These are phyloP conservation scores for Bombus confusus DNA, from an alignment of 1,140 invertebrate genomes.

Conservation along the genomic window DNA sequence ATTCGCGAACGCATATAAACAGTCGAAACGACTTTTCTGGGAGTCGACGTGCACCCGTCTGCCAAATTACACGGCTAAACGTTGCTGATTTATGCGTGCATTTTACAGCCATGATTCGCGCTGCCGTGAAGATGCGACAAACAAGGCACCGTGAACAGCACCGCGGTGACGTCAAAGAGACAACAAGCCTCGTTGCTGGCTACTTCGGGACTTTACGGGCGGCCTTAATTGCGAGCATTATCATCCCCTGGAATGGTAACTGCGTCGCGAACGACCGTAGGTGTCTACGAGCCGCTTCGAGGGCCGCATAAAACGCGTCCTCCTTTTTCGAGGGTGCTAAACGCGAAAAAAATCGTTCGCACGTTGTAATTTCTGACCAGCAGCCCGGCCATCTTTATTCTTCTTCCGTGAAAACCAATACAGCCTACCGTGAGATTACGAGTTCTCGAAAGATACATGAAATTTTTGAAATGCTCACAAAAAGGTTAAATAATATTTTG, in stretches of 20 bases:
- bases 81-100: constrained; percentile 78
- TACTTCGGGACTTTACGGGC: constrained; percentile 32
- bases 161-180: constrained; percentile 42
- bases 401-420: constrained; percentile 35
- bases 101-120: constrained; percentile 61
- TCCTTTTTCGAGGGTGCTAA: constrained; percentile 35
- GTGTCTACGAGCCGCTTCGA: constrained; percentile 40
- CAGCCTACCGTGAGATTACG: neutral
- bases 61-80: constrained; percentile 78
- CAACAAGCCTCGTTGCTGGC: constrained; percentile 43
- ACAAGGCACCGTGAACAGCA: constrained; percentile 40
- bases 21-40: constrained; percentile 44
- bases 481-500: neutral
- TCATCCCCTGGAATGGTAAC: constrained; percentile 59
- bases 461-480: neutral
- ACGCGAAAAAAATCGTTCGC: constrained; percentile 53
- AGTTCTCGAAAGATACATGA: neutral
- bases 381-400: constrained; percentile 5
- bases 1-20: neutral
- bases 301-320: constrained; percentile 30
- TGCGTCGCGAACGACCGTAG: constrained; percentile 54
- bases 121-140: constrained; percentile 50
- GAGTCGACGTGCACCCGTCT: constrained; percentile 46
- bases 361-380: constrained; percentile 60
- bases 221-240: constrained; percentile 64